Evolutionary conservation across 2,888 invertebrate species (phyloP).

Genomic region (Dorcus parallelipipedus): DNA sequence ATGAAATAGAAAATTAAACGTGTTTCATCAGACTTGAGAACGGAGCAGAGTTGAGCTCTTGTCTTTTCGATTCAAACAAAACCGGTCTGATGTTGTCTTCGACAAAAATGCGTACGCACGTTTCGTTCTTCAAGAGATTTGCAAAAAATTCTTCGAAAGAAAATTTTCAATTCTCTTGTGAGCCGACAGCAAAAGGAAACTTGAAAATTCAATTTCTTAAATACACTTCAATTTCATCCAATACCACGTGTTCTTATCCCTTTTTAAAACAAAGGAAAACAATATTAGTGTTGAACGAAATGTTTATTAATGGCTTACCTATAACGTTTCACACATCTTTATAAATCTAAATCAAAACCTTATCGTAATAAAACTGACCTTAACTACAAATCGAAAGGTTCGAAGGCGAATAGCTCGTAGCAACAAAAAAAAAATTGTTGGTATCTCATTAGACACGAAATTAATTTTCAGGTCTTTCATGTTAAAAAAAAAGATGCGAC

Average conservation of each 20-base stretch:
- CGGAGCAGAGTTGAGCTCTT: background rate
- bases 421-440: background rate
- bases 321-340: slow-evolving; percentile 22
- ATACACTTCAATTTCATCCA: slow-evolving; percentile 63
- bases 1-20: no score
- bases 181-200: slow-evolving; percentile 23
- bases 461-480: slow-evolving; percentile 9
- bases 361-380: slow-evolving; percentile 10
- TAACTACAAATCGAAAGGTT: slow-evolving; percentile 6
- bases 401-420: no score
- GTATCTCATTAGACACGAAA: background rate
- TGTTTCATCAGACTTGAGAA: no score
- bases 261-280: slow-evolving; percentile 78
- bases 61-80: slow-evolving; percentile 6
- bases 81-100: slow-evolving; percentile 32
- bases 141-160: slow-evolving; percentile 32
- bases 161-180: slow-evolving; percentile 41
- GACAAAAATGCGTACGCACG: slow-evolving; percentile 28
- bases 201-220: slow-evolving; percentile 30
- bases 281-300: slow-evolving; percentile 56
- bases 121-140: slow-evolving; percentile 44
- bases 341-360: slow-evolving; percentile 7
- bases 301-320: slow-evolving; percentile 34
- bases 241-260: slow-evolving; percentile 81
- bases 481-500: background rate